Conservation (phyloP, 2,888 invertebrate genomes). For the Cataglyphis rosenhaueri region DNA sequence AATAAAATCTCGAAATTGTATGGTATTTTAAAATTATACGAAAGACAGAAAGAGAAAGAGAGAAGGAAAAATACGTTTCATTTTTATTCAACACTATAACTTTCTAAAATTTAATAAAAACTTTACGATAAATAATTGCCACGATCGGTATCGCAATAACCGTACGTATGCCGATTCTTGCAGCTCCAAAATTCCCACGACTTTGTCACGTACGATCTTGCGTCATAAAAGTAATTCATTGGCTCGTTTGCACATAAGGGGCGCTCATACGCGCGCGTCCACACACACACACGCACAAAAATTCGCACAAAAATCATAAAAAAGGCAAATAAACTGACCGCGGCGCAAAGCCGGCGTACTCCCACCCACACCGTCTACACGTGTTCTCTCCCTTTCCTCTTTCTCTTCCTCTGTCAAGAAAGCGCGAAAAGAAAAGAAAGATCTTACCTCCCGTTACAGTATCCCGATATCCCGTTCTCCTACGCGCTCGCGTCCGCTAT, state of each 20-base stretch:
- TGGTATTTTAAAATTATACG: not conserved
- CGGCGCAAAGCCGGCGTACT: constrained; percentile 3
- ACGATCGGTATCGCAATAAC: not conserved
- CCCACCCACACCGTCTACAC: constrained; percentile 32
- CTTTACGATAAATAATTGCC: not conserved
- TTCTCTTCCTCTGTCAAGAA: constrained; percentile 6
- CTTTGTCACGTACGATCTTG: constrained; percentile 44
- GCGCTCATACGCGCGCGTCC: not conserved
- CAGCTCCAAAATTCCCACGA: constrained; percentile 17
- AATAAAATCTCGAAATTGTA: not conserved
- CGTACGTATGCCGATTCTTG: constrained; percentile 13
- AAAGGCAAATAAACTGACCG: constrained; percentile 16
- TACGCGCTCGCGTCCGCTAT: constrained; percentile 32
- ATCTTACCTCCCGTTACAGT: constrained; percentile 52
- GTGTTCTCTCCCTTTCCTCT: constrained; percentile 26
- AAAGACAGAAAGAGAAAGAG: not conserved
- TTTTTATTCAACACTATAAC: not conserved
- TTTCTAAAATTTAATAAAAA: not conserved
- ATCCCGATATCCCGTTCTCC: constrained; percentile 36
- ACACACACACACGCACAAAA: not conserved
- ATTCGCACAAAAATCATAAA: constrained; percentile 11
- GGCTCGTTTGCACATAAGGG: constrained; percentile 22
- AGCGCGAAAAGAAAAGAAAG: constrained; percentile 8
- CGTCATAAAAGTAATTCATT: constrained; percentile 47
- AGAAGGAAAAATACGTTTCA: not conserved